Evolutionary conservation across 2,888 invertebrate genomes (phyloP).

Genomic region (Zygogramma bicolorata): DNA sequence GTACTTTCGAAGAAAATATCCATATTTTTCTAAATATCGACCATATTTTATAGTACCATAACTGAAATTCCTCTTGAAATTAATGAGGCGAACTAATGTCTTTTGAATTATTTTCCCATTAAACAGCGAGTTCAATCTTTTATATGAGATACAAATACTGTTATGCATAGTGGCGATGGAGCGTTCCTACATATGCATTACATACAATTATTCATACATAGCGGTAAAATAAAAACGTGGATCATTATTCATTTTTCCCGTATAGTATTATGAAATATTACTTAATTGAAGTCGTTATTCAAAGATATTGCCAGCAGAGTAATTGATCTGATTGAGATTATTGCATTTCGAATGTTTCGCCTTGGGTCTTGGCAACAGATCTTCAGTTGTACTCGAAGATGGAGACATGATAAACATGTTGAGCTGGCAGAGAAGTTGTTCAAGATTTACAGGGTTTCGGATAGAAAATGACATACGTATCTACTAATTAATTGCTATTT

Average conservation of each 20-base stretch:
- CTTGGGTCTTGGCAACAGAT: no score
- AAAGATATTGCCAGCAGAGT: background rate
- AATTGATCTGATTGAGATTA: background rate
- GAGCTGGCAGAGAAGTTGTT: no score
- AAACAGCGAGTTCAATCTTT: background rate
- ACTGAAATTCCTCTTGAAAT: background rate
- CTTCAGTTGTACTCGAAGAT: no score
- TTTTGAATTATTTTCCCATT: conserved; percentile 10
- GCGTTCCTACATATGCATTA: background rate
- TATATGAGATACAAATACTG: background rate
- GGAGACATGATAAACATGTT: no score
- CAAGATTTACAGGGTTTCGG: no score
- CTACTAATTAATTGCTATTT: no score
- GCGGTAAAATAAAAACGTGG: conserved; percentile 4
- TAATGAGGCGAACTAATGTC: background rate
- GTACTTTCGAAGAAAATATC: background rate
- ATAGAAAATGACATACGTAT: no score
- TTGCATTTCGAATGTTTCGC: no score
- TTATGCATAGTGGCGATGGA: background rate
- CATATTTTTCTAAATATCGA: background rate
- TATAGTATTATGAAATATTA: background rate
- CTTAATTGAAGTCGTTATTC: background rate
- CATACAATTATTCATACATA: conserved; percentile 2
- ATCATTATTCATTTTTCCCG: background rate
- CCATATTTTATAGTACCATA: background rate